These are phyloP conservation scores for Hormaphis cornu DNA, from an alignment of 1,140 invertebrate genomes.

Conservation along the genomic window DNA sequence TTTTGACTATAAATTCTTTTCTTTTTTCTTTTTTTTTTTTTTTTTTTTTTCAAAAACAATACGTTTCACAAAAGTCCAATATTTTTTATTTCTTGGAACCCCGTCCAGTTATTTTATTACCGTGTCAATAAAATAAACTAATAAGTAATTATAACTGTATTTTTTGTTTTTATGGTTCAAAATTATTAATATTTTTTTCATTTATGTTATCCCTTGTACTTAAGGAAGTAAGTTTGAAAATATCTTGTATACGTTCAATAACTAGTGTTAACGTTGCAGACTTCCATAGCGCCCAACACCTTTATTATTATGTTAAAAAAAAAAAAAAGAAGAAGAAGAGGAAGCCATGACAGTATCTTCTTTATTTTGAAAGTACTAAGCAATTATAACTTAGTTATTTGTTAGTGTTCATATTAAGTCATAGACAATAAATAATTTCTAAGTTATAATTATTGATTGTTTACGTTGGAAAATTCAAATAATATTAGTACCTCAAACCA, in stretches of 20 bases:
- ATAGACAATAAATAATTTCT: constrained; percentile 12
- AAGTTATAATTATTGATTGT: background rate
- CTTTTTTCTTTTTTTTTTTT: background rate
- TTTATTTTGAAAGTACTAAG: background rate
- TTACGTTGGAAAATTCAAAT: background rate
- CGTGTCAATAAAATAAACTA: constrained; percentile 1
- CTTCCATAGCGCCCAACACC: too few relatives aligned
- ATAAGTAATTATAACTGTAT: background rate
- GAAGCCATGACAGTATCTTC: background rate
- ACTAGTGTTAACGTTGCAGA: background rate
- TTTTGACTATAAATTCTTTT: too few relatives aligned
- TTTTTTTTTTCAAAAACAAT: background rate
- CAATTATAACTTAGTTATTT: background rate
- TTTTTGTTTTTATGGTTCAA: background rate
- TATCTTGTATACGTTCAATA: background rate
- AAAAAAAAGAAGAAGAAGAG: too few relatives aligned
- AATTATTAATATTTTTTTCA: background rate
- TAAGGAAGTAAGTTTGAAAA: background rate
- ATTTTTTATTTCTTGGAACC: background rate
- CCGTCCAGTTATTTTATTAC: constrained; percentile 13
- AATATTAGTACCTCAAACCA: constrained; percentile 1
- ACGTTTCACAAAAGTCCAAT: background rate
- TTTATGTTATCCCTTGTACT: background rate
- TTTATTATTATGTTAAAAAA: background rate
- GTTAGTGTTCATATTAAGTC: constrained; percentile 7